phyloP scores from a whole-genome alignment of 1,140 invertebrate genomes.

The Dinoponera quadriceps region DNA sequence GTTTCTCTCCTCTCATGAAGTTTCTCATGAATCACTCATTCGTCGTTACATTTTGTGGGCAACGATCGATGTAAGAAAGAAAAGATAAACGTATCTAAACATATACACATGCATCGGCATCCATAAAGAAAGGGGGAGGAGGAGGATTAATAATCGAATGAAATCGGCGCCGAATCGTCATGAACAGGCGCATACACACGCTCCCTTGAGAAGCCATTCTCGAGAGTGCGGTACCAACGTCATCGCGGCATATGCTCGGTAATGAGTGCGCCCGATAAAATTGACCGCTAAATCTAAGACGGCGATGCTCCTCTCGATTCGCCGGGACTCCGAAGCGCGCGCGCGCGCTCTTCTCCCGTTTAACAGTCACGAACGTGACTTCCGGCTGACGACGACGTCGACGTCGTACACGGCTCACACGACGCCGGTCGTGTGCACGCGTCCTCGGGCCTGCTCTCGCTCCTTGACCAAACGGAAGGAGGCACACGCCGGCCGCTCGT shows the following conservation, averaged over 20 bases:
- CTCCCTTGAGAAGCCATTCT: too few species aligned
- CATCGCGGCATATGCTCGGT: slow-evolving; percentile 27
- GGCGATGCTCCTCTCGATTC: slow-evolving; percentile 51
- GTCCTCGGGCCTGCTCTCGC: slow-evolving; percentile 27
- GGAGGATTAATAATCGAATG: too few species aligned
- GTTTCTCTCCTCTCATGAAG: too few species aligned
- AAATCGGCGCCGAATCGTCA: too few species aligned
- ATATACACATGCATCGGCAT: too few species aligned
- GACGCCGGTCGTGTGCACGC: background rate
- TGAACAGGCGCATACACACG: too few species aligned
- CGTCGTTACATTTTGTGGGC: too few species aligned
- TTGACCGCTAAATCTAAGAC: slow-evolving; percentile 51
- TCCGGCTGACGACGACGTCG: slow-evolving; percentile 20
- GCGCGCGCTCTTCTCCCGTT: slow-evolving; percentile 30
- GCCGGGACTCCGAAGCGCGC: background rate
- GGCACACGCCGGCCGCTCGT: slow-evolving; percentile 32
- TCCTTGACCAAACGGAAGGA: slow-evolving; percentile 58
- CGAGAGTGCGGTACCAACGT: background rate
- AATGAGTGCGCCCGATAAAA: slow-evolving; percentile 45
- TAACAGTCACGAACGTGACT: slow-evolving; percentile 55
- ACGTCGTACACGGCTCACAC: slow-evolving; percentile 9
- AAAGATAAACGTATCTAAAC: too few species aligned
- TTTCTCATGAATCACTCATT: too few species aligned
- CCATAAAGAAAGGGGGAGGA: too few species aligned
- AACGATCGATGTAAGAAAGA: too few species aligned